Evolutionary conservation across 1,140 invertebrate species (phyloP).

Genomic region (Eurosta solidaginis): DNA sequence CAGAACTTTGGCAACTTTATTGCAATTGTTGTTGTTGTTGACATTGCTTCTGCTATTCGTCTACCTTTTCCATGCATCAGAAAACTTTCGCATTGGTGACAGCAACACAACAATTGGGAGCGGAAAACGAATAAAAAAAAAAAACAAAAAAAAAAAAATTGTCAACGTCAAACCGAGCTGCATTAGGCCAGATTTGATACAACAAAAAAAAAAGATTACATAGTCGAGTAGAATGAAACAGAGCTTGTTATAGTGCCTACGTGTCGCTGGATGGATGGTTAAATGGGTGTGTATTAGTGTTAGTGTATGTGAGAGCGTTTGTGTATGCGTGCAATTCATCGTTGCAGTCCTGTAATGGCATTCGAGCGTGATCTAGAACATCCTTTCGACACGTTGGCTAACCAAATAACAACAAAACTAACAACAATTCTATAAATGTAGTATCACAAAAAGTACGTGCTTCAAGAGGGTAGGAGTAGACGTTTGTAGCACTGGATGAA

Average conservation of each 20-base stretch:
- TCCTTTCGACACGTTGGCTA: slow-evolving; percentile 5
- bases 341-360: slow-evolving; percentile 2
- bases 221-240: background rate
- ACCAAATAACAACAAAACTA: background rate
- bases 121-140: background rate
- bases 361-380: background rate
- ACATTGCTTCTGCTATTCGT: background rate
- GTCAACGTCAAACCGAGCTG: background rate
- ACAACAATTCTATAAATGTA: background rate
- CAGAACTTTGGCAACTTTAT: background rate
- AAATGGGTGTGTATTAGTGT: background rate
- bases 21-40: background rate
- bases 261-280: background rate
- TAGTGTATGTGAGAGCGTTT: background rate
- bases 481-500: slow-evolving; percentile 24
- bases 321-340: background rate
- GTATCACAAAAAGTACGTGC: background rate
- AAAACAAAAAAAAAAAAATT: background rate
- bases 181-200: too few relatives aligned
- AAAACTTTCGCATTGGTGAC: background rate
- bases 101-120: slow-evolving; percentile 2
- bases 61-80: background rate
- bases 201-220: too few relatives aligned
- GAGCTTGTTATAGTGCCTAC: background rate
- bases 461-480: background rate